A percentile compares a stretch with the other conserved stretches of the same genome.
These are phyloP conservation scores for Molossus alvarezi DNA, from an alignment of 2,797 vertebrate species.

Conservation along the genomic window DNA sequence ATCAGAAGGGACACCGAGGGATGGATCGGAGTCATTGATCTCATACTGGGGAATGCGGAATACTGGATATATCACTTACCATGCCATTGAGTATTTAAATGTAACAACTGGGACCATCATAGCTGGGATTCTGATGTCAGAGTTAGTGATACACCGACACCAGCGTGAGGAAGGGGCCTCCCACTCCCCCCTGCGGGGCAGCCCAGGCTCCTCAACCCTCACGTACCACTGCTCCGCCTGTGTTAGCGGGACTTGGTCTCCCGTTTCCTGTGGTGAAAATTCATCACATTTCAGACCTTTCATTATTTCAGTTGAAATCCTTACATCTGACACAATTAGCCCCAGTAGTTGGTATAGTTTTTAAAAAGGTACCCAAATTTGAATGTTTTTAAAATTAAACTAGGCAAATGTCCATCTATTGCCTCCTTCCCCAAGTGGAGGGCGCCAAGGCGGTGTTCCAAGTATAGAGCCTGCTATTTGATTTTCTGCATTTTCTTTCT, in stretches of 20 bases:
- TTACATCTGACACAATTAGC: neutral
- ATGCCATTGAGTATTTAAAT: neutral
- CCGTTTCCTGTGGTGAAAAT: neutral
- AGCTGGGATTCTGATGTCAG: neutral
- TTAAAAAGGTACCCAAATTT: neutral
- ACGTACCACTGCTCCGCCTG: neutral
- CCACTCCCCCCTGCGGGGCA: neutral
- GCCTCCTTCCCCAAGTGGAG: neutral
- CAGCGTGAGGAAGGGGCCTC: neutral
- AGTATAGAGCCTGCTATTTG: neutral
- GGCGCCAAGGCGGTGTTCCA: neutral
- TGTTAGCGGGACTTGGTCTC: neutral
- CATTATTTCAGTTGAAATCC: conserved; percentile 14
- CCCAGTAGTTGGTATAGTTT: neutral
- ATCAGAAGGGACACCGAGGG: neutral
- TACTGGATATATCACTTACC: neutral
- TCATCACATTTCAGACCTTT: conserved; percentile 21
- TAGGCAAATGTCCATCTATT: neutral
- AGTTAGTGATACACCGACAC: neutral
- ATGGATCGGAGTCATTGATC: neutral
- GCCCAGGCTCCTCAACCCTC: neutral
- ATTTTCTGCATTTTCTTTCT: neutral
- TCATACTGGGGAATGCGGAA: neutral
- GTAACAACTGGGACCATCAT: neutral
- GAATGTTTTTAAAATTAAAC: conserved; percentile 52